Conservation (phyloP, 2,113 vertebrate species). For the Equus quagga region DNA sequence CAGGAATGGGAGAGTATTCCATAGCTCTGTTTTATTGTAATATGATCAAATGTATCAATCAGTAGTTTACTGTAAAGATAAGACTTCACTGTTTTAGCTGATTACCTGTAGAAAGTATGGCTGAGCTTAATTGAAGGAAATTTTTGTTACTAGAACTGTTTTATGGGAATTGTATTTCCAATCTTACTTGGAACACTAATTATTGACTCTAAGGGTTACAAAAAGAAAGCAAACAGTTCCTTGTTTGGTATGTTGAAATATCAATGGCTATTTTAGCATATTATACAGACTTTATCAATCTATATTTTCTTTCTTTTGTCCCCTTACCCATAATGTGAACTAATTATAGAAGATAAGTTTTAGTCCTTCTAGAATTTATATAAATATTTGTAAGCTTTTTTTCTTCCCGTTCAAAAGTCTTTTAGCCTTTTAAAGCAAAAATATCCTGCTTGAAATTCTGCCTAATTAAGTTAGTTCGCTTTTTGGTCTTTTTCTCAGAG, state of each 20-base stretch:
- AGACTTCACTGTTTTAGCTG: conserved; percentile 53
- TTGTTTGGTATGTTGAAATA: conserved; percentile 68
- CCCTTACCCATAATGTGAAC: neutral
- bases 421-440: conserved; percentile 53
- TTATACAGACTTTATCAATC: conserved; percentile 1
- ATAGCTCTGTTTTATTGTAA: conserved; percentile 60
- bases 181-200: neutral
- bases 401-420: neutral
- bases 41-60: conserved; percentile 52
- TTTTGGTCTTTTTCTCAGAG: neutral
- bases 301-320: neutral
- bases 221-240: conserved; percentile 54
- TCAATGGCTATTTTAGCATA: conserved; percentile 27
- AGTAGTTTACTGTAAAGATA: conserved; percentile 61
- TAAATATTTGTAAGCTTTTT: conserved; percentile 33
- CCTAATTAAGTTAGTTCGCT: conserved; percentile 21
- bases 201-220: conserved; percentile 40
- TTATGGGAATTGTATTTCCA: conserved; percentile 45
- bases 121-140: conserved; percentile 50
- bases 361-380: conserved; percentile 25
- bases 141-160: conserved; percentile 58
- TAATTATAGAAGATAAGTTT: conserved; percentile 44
- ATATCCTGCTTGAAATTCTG: neutral
- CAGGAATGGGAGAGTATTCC: conserved; percentile 50
- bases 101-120: conserved; percentile 55